Conservation (phyloP, 2,888 invertebrate genomes). For the Erebia ligea region DNA sequence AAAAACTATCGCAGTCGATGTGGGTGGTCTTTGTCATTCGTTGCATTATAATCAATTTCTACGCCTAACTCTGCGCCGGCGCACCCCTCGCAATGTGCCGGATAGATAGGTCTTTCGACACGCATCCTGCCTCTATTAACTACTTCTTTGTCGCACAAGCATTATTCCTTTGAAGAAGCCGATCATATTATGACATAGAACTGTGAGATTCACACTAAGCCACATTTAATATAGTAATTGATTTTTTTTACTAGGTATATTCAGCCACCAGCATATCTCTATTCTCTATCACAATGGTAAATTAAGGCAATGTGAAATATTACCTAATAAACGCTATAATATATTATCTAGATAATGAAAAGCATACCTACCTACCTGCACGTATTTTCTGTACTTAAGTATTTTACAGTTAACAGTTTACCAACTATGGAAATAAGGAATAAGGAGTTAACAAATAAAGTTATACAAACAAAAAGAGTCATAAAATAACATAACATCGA, state of each 20-base stretch:
- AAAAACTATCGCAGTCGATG: constrained; percentile 48
- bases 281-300: background rate
- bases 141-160: constrained; percentile 31
- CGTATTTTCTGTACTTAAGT: no score
- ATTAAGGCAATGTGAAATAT: no score
- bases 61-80: constrained; percentile 67
- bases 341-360: background rate
- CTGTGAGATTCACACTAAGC: background rate
- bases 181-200: constrained; percentile 2
- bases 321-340: background rate
- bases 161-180: constrained; percentile 16
- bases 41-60: constrained; percentile 78
- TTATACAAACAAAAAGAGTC: constrained; percentile 10
- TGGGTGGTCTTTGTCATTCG: constrained; percentile 77
- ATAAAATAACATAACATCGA: constrained; percentile 22
- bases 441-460: background rate
- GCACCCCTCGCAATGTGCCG: constrained; percentile 51
- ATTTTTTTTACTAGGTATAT: background rate
- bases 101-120: constrained; percentile 71
- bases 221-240: constrained; percentile 2
- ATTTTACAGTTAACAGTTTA: no score
- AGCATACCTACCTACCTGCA: no score
- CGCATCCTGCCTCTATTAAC: constrained; percentile 59
- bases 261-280: background rate
- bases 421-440: no score